These are phyloP conservation scores for Fundulus diaphanus DNA, from an alignment of 2,797 vertebrate species.

Conservation along the genomic window DNA sequence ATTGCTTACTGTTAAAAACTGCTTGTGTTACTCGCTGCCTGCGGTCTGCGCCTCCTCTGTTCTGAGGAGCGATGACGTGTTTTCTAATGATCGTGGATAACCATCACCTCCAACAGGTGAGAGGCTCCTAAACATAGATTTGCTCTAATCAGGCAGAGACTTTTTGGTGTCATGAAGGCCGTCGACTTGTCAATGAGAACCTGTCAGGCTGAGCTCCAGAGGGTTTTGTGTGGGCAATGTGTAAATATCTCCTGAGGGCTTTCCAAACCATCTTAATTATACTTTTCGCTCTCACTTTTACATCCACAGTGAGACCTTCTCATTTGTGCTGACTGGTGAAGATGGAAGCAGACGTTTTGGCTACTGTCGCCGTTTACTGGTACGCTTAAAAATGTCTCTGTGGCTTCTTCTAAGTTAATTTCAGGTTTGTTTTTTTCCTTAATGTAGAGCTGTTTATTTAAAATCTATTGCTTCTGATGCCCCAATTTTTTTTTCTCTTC, in stretches of 20 bases:
- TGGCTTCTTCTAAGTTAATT: slow-evolving; percentile 5
- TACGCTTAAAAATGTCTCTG: slow-evolving; percentile 69
- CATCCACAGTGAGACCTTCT: slow-evolving; percentile 92
- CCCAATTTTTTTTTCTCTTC: background rate
- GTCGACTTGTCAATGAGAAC: slow-evolving; percentile 1
- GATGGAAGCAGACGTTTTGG: slow-evolving; percentile 97
- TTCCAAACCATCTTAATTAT: background rate
- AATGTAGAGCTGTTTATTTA: background rate
- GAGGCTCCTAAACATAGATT: slow-evolving; percentile 39
- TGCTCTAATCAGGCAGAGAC: slow-evolving; percentile 29
- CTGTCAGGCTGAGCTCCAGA: slow-evolving; percentile 26
- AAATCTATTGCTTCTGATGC: background rate
- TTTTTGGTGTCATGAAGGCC: slow-evolving; percentile 25
- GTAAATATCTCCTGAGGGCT: background rate
- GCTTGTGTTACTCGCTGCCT: background rate
- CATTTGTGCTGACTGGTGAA: slow-evolving; percentile 97
- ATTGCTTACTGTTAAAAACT: slow-evolving; percentile 20
- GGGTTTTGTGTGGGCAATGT: background rate
- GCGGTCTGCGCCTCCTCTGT: slow-evolving; percentile 32
- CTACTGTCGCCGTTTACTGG: slow-evolving; percentile 96
- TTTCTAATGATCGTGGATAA: slow-evolving; percentile 50
- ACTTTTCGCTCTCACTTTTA: background rate
- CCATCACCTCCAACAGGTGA: slow-evolving; percentile 58
- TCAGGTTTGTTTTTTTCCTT: background rate
- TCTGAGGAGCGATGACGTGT: slow-evolving; percentile 43